Evolutionary conservation across 2,888 invertebrate genomes (phyloP), one percentile per base, ranked within the genome.

Genomic region (Zele albiditarsus): DNA sequence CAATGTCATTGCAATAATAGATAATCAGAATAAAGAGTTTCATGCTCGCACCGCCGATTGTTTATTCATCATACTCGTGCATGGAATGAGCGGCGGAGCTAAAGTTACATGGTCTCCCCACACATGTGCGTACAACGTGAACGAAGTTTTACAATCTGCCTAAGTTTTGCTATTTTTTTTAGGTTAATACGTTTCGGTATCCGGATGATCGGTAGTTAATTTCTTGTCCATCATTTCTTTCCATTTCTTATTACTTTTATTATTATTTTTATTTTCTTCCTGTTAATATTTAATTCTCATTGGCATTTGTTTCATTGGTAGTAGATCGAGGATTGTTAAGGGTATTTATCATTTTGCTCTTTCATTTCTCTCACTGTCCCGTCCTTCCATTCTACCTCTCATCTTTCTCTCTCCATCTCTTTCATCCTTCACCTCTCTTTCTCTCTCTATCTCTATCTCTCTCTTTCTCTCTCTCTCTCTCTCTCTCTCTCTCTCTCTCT

Each of bases 61-160:
- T 69, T 71, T 57, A 63, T 60, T 12, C 20, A 38, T 57, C 23
- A 62, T 58, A 14, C 66, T 71, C 42, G 53, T 23, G 25, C 84
- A 75, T 81, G 81, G 82, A 82, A 85, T 86, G 85, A 87, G 86
- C 87, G 87, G 86, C 84, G 87, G 88, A 88, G 87, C 86, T 88
- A 88, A 89, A 88, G 89, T 88, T 89, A 89, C 88, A 89, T 89
- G 89, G 89, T 89, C 89, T 89, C 89, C 89, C 89, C 89, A 88
- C 89, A 89, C 88, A 87, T 88, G 88, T 89, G 88, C 88, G 87
- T 89, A 87, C 86, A 87, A 89, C 86, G 87, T 87, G 84, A 88
- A 88, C 83, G 83, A 88, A 89, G 86, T 88, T 86, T 86, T 84
- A 84, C 84, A 84, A 86, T 84, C 84, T 85, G 85, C 82, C 85